Percentiles rank a stretch among this genome's conserved stretches.
phyloP scores from a whole-genome alignment of 2,888 invertebrate species.

The Drosophila incognita region DNA sequence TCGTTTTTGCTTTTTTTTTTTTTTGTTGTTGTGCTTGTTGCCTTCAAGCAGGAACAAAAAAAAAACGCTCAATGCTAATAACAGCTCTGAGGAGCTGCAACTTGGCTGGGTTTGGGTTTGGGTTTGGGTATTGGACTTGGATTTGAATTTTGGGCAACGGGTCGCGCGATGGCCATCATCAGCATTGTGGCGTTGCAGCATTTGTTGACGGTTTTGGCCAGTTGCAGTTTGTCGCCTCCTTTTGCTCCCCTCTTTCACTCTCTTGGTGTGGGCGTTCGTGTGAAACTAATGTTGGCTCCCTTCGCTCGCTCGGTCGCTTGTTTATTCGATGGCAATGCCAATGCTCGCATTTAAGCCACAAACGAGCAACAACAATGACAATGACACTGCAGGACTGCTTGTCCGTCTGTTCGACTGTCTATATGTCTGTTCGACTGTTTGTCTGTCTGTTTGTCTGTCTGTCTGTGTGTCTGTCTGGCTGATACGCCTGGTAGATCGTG shows the following conservation, averaged over 20 bases:
- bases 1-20: constrained; percentile 47
- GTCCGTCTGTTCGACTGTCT: constrained; percentile 26
- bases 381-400: constrained; percentile 46
- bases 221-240: background rate
- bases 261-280: constrained; percentile 73
- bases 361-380: constrained; percentile 53
- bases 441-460: constrained; percentile 35
- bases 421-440: constrained; percentile 30
- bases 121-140: constrained; percentile 26
- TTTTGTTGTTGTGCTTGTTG: constrained; percentile 45
- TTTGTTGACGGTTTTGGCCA: constrained; percentile 27
- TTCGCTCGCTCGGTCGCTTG: background rate
- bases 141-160: constrained; percentile 43
- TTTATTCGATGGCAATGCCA: constrained; percentile 32
- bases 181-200: constrained; percentile 21
- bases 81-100: constrained; percentile 60
- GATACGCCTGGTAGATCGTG: constrained; percentile 78
- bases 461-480: constrained; percentile 51
- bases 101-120: constrained; percentile 2
- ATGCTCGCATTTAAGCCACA: constrained; percentile 55
- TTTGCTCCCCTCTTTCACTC: background rate
- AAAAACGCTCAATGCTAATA: constrained; percentile 62
- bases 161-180: constrained; percentile 73
- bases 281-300: constrained; percentile 69
- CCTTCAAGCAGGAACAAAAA: constrained; percentile 2